A percentile compares a stretch with the other conserved stretches of the same genome.
Evolutionary conservation across 2,888 invertebrate genomes (phyloP).

Genomic region (Leptinotarsa haldemani): DNA sequence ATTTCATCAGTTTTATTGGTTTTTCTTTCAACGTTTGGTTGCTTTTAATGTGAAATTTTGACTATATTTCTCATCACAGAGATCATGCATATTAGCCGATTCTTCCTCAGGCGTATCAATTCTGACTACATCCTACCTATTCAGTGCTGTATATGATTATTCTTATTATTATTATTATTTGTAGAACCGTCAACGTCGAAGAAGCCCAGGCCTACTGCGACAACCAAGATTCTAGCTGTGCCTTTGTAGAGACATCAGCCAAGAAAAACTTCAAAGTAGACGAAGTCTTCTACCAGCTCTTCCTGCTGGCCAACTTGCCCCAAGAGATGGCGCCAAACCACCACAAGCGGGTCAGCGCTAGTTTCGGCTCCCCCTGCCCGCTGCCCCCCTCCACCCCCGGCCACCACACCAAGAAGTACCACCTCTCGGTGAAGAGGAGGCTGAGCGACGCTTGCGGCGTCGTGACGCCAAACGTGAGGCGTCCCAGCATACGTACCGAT

Average conservation of each 20-base stretch:
- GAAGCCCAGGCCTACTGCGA: slow-evolving; percentile 84
- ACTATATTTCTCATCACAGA: too few species aligned
- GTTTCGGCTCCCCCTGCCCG: slow-evolving; percentile 82
- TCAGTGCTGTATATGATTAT: too few species aligned
- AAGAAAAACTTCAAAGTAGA: slow-evolving; percentile 84
- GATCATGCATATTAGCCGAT: too few species aligned
- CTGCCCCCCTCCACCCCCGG: slow-evolving; percentile 75
- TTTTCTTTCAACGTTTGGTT: too few species aligned
- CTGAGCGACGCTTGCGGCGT: slow-evolving; percentile 90
- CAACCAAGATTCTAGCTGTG: slow-evolving; percentile 80
- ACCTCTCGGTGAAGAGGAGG: slow-evolving; percentile 83
- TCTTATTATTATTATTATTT: slow-evolving; percentile 7
- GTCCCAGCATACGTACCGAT: slow-evolving; percentile 90
- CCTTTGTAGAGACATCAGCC: slow-evolving; percentile 86
- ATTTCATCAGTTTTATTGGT: too few species aligned
- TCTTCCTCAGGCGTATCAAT: too few species aligned
- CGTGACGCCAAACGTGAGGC: slow-evolving; percentile 86
- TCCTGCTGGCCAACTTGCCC: slow-evolving; percentile 84
- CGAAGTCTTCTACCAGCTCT: slow-evolving; percentile 86
- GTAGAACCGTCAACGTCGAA: slow-evolving; percentile 80
- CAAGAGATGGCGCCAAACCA: slow-evolving; percentile 91
- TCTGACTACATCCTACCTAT: too few species aligned
- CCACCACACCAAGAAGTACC: slow-evolving; percentile 78
- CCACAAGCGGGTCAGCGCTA: slow-evolving; percentile 82
- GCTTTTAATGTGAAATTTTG: too few species aligned